Evolutionary conservation across 2,113 vertebrate genomes (phyloP).

Genomic region (Struthio camelus): DNA sequence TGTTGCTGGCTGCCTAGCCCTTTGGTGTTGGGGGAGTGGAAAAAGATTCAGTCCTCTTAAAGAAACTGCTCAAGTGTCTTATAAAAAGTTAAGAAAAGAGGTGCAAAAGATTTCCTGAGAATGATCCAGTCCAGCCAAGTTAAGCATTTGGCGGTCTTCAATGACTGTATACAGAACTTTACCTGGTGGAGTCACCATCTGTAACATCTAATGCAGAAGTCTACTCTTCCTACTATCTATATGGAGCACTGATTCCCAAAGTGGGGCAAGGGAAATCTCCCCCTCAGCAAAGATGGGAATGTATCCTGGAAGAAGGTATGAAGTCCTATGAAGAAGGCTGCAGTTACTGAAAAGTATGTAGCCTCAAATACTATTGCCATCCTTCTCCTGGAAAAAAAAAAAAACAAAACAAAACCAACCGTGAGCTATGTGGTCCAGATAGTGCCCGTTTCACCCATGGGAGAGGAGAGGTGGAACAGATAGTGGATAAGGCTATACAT

Average conservation of each 20-base stretch:
- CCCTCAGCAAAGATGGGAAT: neutral
- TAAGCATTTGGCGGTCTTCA: neutral
- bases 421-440: neutral
- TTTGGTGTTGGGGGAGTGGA: neutral
- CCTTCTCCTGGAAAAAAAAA: neutral
- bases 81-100: neutral
- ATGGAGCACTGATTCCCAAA: neutral
- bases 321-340: neutral
- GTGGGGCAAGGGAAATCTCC: neutral
- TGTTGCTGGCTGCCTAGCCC: neutral
- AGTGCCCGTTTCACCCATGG: neutral
- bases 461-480: neutral
- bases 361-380: neutral
- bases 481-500: fast-evolving
- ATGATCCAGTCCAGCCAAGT: neutral
- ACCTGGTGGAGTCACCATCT: neutral
- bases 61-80: neutral
- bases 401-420: neutral
- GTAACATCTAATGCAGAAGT: neutral
- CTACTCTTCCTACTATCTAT: fast-evolving
- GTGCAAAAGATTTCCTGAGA: neutral
- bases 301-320: neutral
- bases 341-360: neutral
- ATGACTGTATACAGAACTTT: neutral
- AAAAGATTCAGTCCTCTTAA: neutral